Evolutionary conservation across 2,113 vertebrate genomes (phyloP).

Genomic region (Mustelus asterias): DNA sequence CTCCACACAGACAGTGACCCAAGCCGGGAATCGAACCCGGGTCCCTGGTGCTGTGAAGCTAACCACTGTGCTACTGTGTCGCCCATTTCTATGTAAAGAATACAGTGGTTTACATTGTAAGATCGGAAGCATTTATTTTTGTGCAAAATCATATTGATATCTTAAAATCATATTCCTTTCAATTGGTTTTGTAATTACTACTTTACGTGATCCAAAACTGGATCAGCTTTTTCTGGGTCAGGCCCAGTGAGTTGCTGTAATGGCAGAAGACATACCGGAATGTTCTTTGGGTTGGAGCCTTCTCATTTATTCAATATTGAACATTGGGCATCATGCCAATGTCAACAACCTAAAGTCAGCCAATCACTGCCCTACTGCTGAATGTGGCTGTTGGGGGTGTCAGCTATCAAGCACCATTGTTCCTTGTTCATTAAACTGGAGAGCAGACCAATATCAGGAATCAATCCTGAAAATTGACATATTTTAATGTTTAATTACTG

Average conservation of each 20-base stretch:
- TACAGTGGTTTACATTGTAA: neutral
- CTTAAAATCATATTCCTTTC: neutral
- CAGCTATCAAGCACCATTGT: too few species aligned
- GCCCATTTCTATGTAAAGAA: neutral
- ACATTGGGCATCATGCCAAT: neutral
- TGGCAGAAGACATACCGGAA: neutral
- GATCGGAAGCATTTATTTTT: neutral
- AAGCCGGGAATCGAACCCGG: too few species aligned
- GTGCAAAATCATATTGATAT: neutral
- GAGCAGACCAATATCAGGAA: neutral
- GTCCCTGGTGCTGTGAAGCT: too few species aligned
- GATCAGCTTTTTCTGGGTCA: neutral
- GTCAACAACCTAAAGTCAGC: neutral
- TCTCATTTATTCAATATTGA: neutral
- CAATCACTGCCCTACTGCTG: neutral
- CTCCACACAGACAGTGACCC: too few species aligned
- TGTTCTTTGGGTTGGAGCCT: neutral
- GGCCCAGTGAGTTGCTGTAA: neutral
- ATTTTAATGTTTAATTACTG: neutral
- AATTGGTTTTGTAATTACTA: neutral
- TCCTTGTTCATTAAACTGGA: neutral
- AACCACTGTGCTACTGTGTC: too few species aligned
- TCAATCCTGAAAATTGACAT: neutral
- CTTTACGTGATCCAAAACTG: neutral
- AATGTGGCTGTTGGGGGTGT: neutral